Evolutionary conservation across 2,888 invertebrate genomes (phyloP), one percentile per base, ranked within the genome.

Genomic region (Lasioglossum lativentre): DNA sequence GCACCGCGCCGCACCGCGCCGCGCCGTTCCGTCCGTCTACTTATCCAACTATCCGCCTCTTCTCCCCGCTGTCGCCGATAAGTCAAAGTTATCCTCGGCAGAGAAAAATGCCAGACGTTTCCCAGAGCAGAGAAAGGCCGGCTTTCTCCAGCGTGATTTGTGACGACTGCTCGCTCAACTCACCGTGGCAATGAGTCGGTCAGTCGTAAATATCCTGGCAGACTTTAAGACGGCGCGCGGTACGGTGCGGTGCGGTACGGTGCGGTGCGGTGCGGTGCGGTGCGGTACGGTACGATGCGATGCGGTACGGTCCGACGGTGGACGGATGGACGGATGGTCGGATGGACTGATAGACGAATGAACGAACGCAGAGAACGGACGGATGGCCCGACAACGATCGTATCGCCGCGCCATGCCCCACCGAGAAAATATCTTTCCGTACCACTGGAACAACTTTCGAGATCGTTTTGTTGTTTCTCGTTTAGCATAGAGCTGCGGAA

Each of bases 51-150:
- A 66, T 83, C 86, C 52, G 80, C 83, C 82, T 86, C 79, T 80
- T 78, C 78, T 86, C 83, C 71, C 84, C 88, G 91, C 68, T 94
- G 95, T 94, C 94, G 94, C 95, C 94, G 93, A 94, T 94, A 94
- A 94, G 95, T 94, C 95, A 95, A 95, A 95, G 93, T 95, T 95
- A 95, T 95, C 93, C 94, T 92, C 93, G 93, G 92, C 93, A 91
- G 94, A 94, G 95, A 95, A 95, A 95, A 95, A 95, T 95, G 94
- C 95, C 94, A 94, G 95, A 94, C 94, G 94, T 94, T 95, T 94
- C 94, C 94, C 93, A 93, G 94, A 93, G 94, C 93, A 93, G 94
- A 94, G 94, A 95, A 95, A 94, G 94, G 94, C 93, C 91, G 91
- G 93, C 93, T 93, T 94, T 94, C 93, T 93, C 92, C 27, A 88